Percentiles rank a stretch among this genome's conserved stretches.
phyloP scores from a whole-genome alignment of 2,888 invertebrate species.

The Cistogaster globosa region DNA sequence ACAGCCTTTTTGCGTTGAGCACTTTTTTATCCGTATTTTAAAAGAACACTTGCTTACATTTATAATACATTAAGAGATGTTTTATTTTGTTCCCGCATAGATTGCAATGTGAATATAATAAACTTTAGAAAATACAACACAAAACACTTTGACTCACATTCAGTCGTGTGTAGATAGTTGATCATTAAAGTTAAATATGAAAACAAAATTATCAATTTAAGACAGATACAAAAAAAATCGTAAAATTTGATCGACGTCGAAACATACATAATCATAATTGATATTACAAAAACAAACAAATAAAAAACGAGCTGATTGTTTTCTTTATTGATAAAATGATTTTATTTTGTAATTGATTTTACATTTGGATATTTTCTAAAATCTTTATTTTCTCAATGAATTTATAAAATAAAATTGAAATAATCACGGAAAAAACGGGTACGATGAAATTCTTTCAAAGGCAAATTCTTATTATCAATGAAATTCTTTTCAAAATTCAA shows the following conservation, averaged over 20 bases:
- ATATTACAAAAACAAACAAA: constrained; percentile 4
- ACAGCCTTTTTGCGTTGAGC: no score
- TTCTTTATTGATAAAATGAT: neutral
- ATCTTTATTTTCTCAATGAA: neutral
- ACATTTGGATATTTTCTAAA: neutral
- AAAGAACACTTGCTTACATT: constrained; percentile 2
- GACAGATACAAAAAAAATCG: neutral
- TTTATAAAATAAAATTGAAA: neutral
- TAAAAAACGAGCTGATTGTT: constrained; percentile 5
- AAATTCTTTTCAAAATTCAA: constrained; percentile 52
- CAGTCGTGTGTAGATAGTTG: constrained; percentile 38
- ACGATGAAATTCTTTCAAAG: neutral
- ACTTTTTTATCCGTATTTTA: no score
- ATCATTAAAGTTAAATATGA: constrained; percentile 10
- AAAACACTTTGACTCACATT: constrained; percentile 60
- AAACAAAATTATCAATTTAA: constrained; percentile 14
- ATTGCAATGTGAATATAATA: constrained; percentile 27
- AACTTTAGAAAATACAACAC: constrained; percentile 17
- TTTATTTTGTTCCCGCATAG: constrained; percentile 14
- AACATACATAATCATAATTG: constrained; percentile 2
- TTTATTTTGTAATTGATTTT: neutral
- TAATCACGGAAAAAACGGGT: constrained; percentile 4
- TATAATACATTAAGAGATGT: neutral
- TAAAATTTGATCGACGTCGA: neutral
- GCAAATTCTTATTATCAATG: constrained; percentile 15